A percentile compares a stretch with the other conserved stretches of the same genome.
These are phyloP conservation scores for Orchesella flavescens DNA, from an alignment of 2,888 invertebrate species.

Conservation along the genomic window DNA sequence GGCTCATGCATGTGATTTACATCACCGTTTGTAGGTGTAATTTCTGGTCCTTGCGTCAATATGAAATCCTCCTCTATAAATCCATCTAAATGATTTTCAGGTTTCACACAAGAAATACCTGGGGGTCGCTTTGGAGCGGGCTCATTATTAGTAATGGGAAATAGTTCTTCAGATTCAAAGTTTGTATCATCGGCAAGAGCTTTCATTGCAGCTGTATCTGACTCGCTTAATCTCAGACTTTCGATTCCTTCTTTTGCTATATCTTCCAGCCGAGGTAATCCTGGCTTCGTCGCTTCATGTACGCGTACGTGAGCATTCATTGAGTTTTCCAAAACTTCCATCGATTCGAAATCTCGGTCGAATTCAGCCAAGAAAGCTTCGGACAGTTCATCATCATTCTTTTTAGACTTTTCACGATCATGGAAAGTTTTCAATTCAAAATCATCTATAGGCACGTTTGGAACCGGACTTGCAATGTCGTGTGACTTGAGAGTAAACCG, in stretches of 20 bases:
- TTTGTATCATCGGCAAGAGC: conserved; percentile 57
- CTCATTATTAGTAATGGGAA: conserved; percentile 35
- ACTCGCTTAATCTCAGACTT: conserved; percentile 48
- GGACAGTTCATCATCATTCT: conserved; percentile 11
- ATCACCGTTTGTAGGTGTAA: neutral
- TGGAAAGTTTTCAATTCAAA: too few species aligned
- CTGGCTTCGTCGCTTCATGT: neutral
- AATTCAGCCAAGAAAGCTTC: conserved; percentile 43
- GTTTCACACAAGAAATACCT: too few species aligned
- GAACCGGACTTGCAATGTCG: conserved; percentile 13
- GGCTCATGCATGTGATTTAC: neutral
- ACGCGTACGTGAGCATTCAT: neutral
- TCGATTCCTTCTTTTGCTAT: neutral
- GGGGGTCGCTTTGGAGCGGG: neutral
- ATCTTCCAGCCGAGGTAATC: neutral
- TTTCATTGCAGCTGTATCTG: conserved; percentile 45
- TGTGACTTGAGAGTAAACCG: conserved; percentile 18
- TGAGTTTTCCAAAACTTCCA: conserved; percentile 3
- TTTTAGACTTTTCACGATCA: neutral
- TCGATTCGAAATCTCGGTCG: conserved; percentile 53
- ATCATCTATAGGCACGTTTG: neutral
- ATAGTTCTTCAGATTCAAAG: conserved; percentile 65
- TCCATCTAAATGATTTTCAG: neutral
- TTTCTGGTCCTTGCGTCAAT: conserved; percentile 22
- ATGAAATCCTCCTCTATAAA: conserved; percentile 54